Conservation (phyloP, 2,888 invertebrate genomes). For the Brachynemurus nebulosus region DNA sequence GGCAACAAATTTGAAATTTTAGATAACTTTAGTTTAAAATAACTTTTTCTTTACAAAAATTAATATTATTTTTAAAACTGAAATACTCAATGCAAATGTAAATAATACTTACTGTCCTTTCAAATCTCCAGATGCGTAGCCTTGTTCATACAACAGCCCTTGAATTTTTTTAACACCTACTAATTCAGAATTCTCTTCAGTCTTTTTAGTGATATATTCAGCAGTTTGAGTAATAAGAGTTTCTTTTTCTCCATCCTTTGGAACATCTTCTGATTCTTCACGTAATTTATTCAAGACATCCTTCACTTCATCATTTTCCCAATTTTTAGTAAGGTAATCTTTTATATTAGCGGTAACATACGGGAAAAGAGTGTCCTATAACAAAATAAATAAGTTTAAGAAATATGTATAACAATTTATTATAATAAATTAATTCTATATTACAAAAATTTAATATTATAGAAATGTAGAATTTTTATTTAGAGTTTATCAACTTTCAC, state of each 20-base stretch:
- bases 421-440: not conserved
- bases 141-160: constrained; percentile 78
- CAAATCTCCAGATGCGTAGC: constrained; percentile 61
- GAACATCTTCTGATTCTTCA: not conserved
- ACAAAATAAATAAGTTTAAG: not conserved
- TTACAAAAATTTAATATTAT: not conserved
- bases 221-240: constrained; percentile 2
- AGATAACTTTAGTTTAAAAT: no score
- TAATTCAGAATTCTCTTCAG: constrained; percentile 1
- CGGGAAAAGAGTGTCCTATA: not conserved
- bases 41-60: no score
- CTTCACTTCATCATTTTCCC: not conserved
- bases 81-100: no score
- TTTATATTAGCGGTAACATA: not conserved
- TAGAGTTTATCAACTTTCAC: no score
- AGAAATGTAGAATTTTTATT: not conserved
- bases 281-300: not conserved
- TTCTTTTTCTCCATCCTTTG: not conserved
- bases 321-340: not conserved
- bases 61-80: constrained; percentile 6
- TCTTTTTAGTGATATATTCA: not conserved
- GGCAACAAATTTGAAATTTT: no score
- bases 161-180: constrained; percentile 77
- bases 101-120: constrained; percentile 72
- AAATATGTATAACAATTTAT: no score